Evolutionary conservation across 2,113 vertebrate genomes (phyloP).

Genomic region (Pseudonaja textilis): DNA sequence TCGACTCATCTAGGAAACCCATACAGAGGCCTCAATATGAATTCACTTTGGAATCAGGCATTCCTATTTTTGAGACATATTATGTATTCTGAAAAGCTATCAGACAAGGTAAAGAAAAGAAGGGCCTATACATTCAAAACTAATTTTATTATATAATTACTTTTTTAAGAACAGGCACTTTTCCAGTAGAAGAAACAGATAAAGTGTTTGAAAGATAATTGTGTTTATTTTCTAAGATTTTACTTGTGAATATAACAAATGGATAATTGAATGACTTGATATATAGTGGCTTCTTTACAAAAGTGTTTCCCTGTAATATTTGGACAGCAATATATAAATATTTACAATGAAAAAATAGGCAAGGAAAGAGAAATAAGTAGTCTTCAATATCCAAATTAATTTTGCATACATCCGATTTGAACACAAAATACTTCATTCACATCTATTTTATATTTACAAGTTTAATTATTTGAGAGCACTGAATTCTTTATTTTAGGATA

Average conservation of each 20-base stretch:
- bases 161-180: slow-evolving; percentile 1
- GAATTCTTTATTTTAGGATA: neutral
- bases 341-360: slow-evolving; percentile 66
- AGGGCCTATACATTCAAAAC: neutral
- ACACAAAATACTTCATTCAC: slow-evolving; percentile 48
- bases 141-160: slow-evolving; percentile 2
- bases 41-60: neutral
- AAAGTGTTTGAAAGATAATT: slow-evolving; percentile 44
- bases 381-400: slow-evolving; percentile 29
- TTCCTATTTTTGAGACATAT: neutral
- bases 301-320: slow-evolving; percentile 23
- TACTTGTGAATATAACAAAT: slow-evolving; percentile 50
- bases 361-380: slow-evolving; percentile 50
- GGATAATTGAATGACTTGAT: slow-evolving; percentile 50
- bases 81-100: neutral
- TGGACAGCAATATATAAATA: slow-evolving; percentile 61
- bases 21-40: neutral
- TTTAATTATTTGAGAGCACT: neutral
- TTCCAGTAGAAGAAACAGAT: slow-evolving; percentile 31
- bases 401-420: slow-evolving; percentile 41
- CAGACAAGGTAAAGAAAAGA: slow-evolving; percentile 1
- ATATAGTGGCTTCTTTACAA: slow-evolving; percentile 56
- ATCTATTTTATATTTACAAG: slow-evolving; percentile 17
- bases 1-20: neutral
- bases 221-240: slow-evolving; percentile 53